phyloP scores from a whole-genome alignment of 2,113 vertebrate species.

The Amazona guildingii region DNA sequence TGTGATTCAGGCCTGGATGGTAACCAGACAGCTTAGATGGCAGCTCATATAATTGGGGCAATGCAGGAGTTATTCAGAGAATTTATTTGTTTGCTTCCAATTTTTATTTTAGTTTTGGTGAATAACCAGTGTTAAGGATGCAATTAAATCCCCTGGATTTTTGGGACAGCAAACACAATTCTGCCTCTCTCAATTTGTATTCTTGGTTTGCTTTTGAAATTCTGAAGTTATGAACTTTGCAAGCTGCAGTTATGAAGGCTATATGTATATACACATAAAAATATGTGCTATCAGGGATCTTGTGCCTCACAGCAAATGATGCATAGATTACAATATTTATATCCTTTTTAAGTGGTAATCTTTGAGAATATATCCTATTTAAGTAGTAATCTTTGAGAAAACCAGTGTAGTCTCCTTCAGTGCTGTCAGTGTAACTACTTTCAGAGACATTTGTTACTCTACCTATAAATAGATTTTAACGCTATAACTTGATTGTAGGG shows the following conservation, averaged over 20 bases:
- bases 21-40: conserved; percentile 18
- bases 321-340: not conserved
- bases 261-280: not conserved
- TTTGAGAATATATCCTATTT: not conserved
- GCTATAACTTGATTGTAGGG: not conserved
- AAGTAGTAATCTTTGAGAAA: not conserved
- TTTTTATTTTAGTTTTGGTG: not conserved
- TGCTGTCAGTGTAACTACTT: not conserved
- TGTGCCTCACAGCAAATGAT: not conserved
- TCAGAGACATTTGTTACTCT: not conserved
- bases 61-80: conserved; percentile 13
- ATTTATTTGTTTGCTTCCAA: not conserved
- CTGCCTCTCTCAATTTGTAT: not conserved
- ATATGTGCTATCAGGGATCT: not conserved
- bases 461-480: not conserved
- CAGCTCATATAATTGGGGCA: conserved; percentile 10
- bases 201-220: not conserved
- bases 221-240: not conserved
- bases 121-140: not conserved
- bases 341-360: not conserved
- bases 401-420: not conserved
- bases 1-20: conserved; percentile 9
- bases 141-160: not conserved
- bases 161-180: not conserved
- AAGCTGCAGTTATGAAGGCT: not conserved